Evolutionary conservation across 2,888 invertebrate species (phyloP).

Genomic region (Cybosia mesomella): DNA sequence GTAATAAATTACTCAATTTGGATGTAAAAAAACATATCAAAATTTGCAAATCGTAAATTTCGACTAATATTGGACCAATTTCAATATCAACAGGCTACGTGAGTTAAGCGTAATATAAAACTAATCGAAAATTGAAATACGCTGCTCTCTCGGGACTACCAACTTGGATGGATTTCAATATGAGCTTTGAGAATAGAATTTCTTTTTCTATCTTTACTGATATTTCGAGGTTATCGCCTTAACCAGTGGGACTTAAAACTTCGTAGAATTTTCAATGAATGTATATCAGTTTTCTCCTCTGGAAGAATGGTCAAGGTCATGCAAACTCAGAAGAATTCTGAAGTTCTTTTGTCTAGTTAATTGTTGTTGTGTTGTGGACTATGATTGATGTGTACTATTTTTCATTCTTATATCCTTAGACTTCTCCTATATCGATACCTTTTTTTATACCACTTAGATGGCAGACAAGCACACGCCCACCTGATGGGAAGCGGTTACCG

Average conservation of each 20-base stretch:
- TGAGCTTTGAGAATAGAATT: not conserved
- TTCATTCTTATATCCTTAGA: no score
- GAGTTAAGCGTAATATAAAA: not conserved
- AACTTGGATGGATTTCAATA: not conserved
- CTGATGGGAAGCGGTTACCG: no score
- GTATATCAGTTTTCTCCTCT: not conserved
- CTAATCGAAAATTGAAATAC: constrained; percentile 2
- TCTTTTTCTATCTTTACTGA: constrained; percentile 1
- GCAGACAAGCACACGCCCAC: no score
- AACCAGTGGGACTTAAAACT: not conserved
- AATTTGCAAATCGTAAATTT: not conserved
- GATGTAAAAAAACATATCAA: no score
- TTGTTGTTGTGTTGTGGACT: no score
- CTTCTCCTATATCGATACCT: no score
- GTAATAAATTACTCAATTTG: no score
- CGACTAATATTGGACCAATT: not conserved
- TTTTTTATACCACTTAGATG: no score
- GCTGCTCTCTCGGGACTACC: not conserved
- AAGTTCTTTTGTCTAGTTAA: no score
- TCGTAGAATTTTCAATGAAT: not conserved
- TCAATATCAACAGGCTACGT: not conserved
- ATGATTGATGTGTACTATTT: no score
- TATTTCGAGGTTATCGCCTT: not conserved
- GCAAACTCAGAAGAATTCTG: not conserved
- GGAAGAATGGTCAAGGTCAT: not conserved